These are phyloP conservation scores for Leptinotarsa peninsularis DNA, from an alignment of 2,888 invertebrate genomes.

Conservation along the genomic window DNA sequence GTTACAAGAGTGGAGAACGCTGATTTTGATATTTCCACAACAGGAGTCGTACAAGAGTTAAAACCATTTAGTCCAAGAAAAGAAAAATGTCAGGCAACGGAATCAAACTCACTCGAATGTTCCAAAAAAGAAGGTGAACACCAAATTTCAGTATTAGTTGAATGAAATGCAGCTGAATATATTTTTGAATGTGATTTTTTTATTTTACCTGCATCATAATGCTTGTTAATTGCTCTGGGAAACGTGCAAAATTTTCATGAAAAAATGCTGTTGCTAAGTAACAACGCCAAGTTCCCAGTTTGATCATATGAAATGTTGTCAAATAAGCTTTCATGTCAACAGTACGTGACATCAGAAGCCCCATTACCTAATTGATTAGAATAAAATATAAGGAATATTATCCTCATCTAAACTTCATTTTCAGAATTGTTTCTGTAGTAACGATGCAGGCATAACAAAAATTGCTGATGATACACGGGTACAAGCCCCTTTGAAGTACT, in stretches of 20 bases:
- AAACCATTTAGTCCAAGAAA: neutral
- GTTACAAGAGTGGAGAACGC: constrained; percentile 1
- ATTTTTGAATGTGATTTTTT: neutral
- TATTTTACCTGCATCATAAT: neutral
- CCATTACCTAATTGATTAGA: neutral
- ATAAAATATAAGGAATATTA: constrained; percentile 3
- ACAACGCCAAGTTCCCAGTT: neutral
- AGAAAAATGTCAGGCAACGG: neutral
- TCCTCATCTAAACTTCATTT: neutral
- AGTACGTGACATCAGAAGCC: neutral
- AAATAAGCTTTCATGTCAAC: neutral
- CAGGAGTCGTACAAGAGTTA: constrained; percentile 1
- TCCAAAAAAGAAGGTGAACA: neutral
- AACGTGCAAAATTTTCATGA: neutral
- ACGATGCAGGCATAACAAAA: neutral
- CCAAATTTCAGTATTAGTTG: neutral
- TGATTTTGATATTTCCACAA: constrained; percentile 1
- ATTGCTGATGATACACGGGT: neutral
- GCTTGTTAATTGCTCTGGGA: neutral
- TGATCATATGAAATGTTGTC: neutral
- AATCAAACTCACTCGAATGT: neutral
- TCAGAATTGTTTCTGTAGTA: neutral
- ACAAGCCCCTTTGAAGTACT: neutral
- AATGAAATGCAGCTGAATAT: neutral
- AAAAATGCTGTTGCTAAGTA: neutral